phyloP scores from a whole-genome alignment of 2,113 vertebrate species.

The Pseudolaguvia tuberculata region DNA sequence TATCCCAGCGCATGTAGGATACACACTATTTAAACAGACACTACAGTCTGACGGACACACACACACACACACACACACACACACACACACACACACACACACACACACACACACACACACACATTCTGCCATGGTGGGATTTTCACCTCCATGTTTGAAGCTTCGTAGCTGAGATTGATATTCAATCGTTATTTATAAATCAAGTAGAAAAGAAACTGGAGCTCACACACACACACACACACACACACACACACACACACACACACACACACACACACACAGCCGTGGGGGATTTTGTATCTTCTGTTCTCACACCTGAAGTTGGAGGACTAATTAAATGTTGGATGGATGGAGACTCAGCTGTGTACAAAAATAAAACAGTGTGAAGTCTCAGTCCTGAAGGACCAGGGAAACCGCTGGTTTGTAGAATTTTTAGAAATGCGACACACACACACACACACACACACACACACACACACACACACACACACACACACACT shows the following conservation, averaged over 20 bases:
- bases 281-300: background rate
- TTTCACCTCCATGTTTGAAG: background rate
- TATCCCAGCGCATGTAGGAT: too few species aligned
- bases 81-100: too few species aligned
- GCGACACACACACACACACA: background rate
- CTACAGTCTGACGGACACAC: background rate
- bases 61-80: too few species aligned
- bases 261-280: background rate
- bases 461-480: background rate
- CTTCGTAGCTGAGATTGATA: background rate
- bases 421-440: background rate
- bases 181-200: background rate
- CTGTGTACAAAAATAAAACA: background rate
- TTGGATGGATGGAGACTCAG: constrained; percentile 6
- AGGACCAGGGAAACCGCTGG: background rate
- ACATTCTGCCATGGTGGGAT: background rate
- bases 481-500: background rate
- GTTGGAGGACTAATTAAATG: constrained; percentile 1
- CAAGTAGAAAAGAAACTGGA: background rate
- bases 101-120: background rate
- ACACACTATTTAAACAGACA: background rate
- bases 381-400: background rate
- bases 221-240: too few species aligned
- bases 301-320: background rate
- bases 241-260: background rate